These are phyloP conservation scores for Thamnophis sirtalis DNA, from an alignment of 2,113 vertebrate species.

Conservation along the genomic window DNA sequence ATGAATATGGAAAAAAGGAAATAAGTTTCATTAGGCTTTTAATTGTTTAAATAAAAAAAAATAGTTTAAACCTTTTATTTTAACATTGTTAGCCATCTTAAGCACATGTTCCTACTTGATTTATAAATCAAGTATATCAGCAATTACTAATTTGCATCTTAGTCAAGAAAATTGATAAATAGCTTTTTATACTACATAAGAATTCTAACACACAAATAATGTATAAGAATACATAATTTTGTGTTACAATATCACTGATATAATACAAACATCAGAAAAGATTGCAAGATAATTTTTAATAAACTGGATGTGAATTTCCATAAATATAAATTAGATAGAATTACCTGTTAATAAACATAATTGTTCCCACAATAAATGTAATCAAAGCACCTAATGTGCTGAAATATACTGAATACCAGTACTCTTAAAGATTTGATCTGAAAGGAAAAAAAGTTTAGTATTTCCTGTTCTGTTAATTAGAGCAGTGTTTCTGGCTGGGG, in stretches of 20 bases:
- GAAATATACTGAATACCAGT: constrained; percentile 83
- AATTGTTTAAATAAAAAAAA: no score
- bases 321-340: background rate
- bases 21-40: no score
- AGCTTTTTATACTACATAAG: background rate
- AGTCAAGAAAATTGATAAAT: background rate
- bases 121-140: background rate
- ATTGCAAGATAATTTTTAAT: background rate
- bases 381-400: constrained; percentile 73
- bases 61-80: no score
- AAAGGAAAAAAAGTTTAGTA: background rate
- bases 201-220: background rate
- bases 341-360: constrained; percentile 75
- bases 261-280: background rate
- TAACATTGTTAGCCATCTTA: background rate
- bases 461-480: background rate
- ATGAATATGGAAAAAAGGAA: no score
- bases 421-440: constrained; percentile 68
- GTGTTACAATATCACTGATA: background rate
- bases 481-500: no score
- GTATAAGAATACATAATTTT: background rate
- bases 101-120: background rate
- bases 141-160: background rate
- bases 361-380: constrained; percentile 66
- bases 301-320: background rate